Evolutionary conservation across 2,797 vertebrate genomes (phyloP).

Genomic region (Myiotriccus ornatus): DNA sequence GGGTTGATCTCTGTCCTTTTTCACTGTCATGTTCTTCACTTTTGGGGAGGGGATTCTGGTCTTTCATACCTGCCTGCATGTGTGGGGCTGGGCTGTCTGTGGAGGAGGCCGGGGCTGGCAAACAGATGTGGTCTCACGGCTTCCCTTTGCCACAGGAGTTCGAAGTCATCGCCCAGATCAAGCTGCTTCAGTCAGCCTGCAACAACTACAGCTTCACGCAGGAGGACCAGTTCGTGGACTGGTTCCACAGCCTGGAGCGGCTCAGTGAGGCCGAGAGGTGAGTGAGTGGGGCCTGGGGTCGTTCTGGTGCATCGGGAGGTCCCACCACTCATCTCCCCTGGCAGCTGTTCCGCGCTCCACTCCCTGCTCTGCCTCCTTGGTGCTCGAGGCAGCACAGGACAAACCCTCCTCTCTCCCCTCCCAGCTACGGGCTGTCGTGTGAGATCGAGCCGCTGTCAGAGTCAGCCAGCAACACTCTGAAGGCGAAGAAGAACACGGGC

Average conservation of each 20-base stretch:
- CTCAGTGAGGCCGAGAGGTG: constrained; percentile 90
- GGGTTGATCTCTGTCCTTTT: not conserved
- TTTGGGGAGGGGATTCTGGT: not conserved
- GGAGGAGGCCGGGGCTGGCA: not conserved
- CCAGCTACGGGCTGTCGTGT: constrained; percentile 89
- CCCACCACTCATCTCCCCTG: not conserved
- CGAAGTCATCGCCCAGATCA: constrained; percentile 94
- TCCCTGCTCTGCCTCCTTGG: not conserved
- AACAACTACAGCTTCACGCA: constrained; percentile 92
- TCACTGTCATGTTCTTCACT: not conserved
- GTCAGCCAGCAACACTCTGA: constrained; percentile 88
- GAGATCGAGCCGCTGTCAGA: constrained; percentile 93
- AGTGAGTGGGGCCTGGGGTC: not conserved
- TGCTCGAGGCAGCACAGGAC: not conserved
- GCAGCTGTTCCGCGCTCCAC: rapidly evolving
- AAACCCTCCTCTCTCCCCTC: not conserved
- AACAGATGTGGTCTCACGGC: not conserved
- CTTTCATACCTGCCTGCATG: rapidly evolving
- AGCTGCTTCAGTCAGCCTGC: constrained; percentile 91
- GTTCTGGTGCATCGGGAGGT: rapidly evolving
- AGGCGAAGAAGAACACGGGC: constrained; percentile 88
- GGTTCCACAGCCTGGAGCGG: constrained; percentile 85
- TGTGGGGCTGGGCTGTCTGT: not conserved
- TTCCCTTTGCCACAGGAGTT: constrained; percentile 82
- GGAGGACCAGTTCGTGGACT: constrained; percentile 84